These are phyloP conservation scores for Gallinago paraguaiae DNA, from an alignment of 2,113 vertebrate genomes.

Conservation along the genomic window DNA sequence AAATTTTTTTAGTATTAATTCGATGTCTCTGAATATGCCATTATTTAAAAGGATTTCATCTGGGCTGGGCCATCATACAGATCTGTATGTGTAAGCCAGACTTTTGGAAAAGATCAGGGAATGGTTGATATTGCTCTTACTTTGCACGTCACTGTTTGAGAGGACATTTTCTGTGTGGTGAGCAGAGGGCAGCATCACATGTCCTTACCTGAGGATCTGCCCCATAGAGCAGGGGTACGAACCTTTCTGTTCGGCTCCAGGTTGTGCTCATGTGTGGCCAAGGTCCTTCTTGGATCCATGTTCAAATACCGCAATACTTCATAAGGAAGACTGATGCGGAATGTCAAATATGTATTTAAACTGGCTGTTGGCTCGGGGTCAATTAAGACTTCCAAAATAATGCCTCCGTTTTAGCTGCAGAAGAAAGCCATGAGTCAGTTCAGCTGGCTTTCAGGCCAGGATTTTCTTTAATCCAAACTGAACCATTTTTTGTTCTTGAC, in stretches of 20 bases:
- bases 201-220: background rate
- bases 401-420: background rate
- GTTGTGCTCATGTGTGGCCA: rapidly evolving
- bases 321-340: background rate
- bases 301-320: background rate
- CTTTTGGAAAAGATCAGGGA: background rate
- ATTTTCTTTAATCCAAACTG: background rate
- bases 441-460: background rate
- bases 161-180: background rate
- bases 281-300: rapidly evolving
- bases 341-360: background rate
- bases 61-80: background rate
- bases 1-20: background rate
- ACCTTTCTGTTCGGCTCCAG: background rate
- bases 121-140: background rate
- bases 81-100: rapidly evolving
- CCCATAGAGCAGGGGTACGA: rapidly evolving
- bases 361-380: background rate
- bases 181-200: rapidly evolving
- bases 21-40: rapidly evolving
- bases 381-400: background rate
- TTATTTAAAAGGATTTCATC: background rate
- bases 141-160: background rate
- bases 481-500: background rate
- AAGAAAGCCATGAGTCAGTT: background rate